Evolutionary conservation across 1,140 invertebrate species (phyloP), one percentile per base, ranked within the genome.

Genomic region (Myzus persicae): DNA sequence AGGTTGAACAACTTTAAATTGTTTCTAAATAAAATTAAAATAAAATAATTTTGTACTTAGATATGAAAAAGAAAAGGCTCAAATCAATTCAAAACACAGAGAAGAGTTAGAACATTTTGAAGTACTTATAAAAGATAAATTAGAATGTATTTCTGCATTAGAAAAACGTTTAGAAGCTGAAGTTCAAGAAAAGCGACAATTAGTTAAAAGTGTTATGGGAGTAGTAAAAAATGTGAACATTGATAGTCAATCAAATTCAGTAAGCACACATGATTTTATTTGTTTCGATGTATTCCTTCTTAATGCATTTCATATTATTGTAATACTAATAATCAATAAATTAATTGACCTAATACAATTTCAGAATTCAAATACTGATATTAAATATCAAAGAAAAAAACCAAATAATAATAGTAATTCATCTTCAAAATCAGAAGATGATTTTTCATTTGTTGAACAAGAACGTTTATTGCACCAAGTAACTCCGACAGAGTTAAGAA

Each of bases 31-130:
- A 44, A 44, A 40, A 38, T 38, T 40, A 26, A 90, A 2, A 42
- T 20, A 59, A n/a, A 20, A n/a, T 42, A 67, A 18, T 38, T 54
- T 89, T 14, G 51, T 40, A 42, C 42, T 42, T 51, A 93, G 91
- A 14, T 54, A 85, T 31, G 91, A 93, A 93, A 85, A 85, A 54
- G 91, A 93, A 51, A 93, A 85, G 54, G 14, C 36, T 40, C 81
- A 51, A 42, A 6, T 84, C 0, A 93, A 51, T 51, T 9, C n/a
- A 31, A 93, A 85, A 51, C 26, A 93, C n/a, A 84, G 1, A 85
- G 11, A 46, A 40, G 81, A 93, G 1, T 4, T 93, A 96, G 59
- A 95, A 95, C 94, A 96, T 96, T 94, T 96, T 95, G 76, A 93
- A 42, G 36, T 3, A 18, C 8, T 84, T 51, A 26, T 93, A 93